These are phyloP conservation scores for Thermophis baileyi DNA, from an alignment of 2,113 vertebrate genomes.

Conservation along the genomic window DNA sequence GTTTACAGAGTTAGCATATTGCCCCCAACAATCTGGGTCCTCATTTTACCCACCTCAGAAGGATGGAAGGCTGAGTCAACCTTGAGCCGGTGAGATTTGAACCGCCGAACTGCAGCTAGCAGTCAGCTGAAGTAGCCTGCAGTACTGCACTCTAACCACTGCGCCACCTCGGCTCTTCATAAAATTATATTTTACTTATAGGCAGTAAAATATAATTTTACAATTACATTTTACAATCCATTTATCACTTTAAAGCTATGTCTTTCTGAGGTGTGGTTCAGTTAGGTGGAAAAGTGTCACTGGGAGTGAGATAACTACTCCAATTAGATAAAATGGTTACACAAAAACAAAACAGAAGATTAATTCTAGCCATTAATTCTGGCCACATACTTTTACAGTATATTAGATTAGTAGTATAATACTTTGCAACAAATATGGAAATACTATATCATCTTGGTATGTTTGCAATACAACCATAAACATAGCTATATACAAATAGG, in stretches of 20 bases:
- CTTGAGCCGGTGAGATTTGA: too few relatives aligned
- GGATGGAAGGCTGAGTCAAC: too few relatives aligned
- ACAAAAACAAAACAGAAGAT: not conserved
- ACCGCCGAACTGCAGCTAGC: too few relatives aligned
- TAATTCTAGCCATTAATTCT: not conserved
- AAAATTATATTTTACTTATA: too few relatives aligned
- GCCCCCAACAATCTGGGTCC: too few relatives aligned
- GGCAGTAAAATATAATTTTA: not conserved
- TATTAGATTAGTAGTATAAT: not conserved
- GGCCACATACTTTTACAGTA: not conserved
- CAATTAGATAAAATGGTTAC: not conserved
- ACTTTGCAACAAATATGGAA: not conserved
- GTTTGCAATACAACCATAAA: conserved; percentile 4
- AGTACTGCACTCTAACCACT: too few relatives aligned
- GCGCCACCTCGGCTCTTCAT: too few relatives aligned
- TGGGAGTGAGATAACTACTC: not conserved
- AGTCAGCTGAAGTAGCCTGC: too few relatives aligned
- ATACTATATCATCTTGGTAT: not conserved
- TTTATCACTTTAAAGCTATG: conserved; percentile 19
- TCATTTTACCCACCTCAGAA: too few relatives aligned
- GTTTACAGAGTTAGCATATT: too few relatives aligned
- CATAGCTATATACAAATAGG: not conserved
- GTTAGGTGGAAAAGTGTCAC: not conserved
- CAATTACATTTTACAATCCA: not conserved
- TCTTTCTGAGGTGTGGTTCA: not conserved